phyloP scores from a whole-genome alignment of 2,113 vertebrate species.

The Antigone vipio region DNA sequence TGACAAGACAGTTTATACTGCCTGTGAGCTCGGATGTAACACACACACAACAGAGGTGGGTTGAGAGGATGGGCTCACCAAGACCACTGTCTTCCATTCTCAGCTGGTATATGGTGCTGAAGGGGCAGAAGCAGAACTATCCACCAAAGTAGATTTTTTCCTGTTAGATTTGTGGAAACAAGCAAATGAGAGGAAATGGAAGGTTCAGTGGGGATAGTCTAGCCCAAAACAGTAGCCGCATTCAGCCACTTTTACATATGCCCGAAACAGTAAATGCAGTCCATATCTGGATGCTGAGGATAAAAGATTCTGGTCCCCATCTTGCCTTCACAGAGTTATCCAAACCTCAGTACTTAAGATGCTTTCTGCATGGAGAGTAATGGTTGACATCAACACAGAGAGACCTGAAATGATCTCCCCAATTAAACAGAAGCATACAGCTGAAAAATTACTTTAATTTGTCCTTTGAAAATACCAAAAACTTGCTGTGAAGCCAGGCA shows the following conservation, averaged over 20 bases:
- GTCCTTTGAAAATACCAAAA: neutral
- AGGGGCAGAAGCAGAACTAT: neutral
- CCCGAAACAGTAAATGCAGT: neutral
- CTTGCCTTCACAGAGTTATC: neutral
- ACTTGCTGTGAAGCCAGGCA: neutral
- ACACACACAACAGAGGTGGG: neutral
- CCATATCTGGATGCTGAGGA: neutral
- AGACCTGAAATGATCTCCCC: neutral
- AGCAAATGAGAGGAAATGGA: neutral
- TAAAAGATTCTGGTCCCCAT: neutral
- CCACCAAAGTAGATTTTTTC: neutral
- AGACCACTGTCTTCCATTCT: neutral
- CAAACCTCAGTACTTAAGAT: neutral
- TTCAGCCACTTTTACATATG: neutral
- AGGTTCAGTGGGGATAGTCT: neutral
- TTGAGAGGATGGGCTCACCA: neutral
- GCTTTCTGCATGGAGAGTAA: neutral
- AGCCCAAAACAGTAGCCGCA: fast-evolving
- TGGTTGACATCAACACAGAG: neutral
- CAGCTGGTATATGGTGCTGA: neutral
- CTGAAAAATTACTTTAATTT: neutral
- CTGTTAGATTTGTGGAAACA: neutral
- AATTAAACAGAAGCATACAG: neutral
- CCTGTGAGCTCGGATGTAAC: neutral
- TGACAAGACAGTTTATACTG: neutral